Conservation (phyloP, 2,888 invertebrate species). For the Drosophila emarginata region DNA sequence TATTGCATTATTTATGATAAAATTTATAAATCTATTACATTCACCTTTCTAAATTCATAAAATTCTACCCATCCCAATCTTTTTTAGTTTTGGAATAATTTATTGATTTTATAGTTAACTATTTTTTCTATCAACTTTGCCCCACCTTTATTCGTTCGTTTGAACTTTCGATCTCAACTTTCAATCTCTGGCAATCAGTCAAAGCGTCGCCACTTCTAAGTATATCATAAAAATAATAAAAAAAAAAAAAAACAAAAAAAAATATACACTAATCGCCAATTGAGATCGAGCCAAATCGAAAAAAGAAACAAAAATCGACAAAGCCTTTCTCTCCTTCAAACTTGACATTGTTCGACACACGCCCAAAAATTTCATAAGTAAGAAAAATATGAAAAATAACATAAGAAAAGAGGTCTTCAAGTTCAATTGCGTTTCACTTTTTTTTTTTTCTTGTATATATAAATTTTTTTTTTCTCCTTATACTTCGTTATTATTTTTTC, state of each 20-base stretch:
- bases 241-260: background rate
- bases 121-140: background rate
- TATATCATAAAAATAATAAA: background rate
- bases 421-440: conserved; percentile 65
- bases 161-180: conserved; percentile 5
- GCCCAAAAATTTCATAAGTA: conserved; percentile 24
- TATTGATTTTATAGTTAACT: background rate
- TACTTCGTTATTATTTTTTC: background rate
- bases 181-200: conserved; percentile 3
- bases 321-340: conserved; percentile 47
- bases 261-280: conserved; percentile 65
- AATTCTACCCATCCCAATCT: too few species aligned
- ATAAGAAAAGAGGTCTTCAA: conserved; percentile 29
- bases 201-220: conserved; percentile 7
- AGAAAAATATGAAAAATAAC: conserved; percentile 17
- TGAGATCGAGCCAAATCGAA: conserved; percentile 42
- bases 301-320: conserved; percentile 34
- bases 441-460: conserved; percentile 1
- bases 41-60: too few species aligned
- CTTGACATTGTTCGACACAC: conserved; percentile 19
- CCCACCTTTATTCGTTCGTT: background rate
- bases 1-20: too few species aligned
- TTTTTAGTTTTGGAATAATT: background rate
- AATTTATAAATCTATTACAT: too few species aligned
- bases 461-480: conserved; percentile 31